Evolutionary conservation across 2,888 invertebrate species (phyloP).

Genomic region (Lamellibrachia columna): DNA sequence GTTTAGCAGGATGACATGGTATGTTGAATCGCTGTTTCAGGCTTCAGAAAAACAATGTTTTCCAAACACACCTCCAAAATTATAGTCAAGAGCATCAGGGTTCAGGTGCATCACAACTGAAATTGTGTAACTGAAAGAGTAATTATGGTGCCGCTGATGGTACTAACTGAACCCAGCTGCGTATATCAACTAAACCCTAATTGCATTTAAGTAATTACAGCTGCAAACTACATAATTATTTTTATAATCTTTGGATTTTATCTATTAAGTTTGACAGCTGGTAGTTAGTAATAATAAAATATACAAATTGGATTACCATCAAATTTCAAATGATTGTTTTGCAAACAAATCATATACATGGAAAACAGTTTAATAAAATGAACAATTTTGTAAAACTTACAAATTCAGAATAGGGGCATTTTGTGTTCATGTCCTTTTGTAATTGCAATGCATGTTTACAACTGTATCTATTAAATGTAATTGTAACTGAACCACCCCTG

Average conservation of each 20-base stretch:
- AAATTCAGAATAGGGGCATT: background rate
- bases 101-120: background rate
- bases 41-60: background rate
- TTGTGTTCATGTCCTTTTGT: no score
- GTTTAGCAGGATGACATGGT: background rate
- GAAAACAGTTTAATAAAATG: background rate
- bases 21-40: background rate
- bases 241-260: background rate
- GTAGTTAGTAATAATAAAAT: background rate
- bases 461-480: background rate
- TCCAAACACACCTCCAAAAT: background rate
- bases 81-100: background rate
- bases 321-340: background rate
- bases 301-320: background rate
- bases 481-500: background rate
- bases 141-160: no score
- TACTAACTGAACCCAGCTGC: no score
- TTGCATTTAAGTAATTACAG: background rate
- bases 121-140: no score
- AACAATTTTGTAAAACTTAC: background rate
- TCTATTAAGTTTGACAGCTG: background rate
- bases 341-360: background rate
- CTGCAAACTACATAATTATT: background rate
- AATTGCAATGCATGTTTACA: background rate
- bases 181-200: background rate